Evolutionary conservation across 2,888 invertebrate genomes (phyloP).

Genomic region (Pandemis heparana): DNA sequence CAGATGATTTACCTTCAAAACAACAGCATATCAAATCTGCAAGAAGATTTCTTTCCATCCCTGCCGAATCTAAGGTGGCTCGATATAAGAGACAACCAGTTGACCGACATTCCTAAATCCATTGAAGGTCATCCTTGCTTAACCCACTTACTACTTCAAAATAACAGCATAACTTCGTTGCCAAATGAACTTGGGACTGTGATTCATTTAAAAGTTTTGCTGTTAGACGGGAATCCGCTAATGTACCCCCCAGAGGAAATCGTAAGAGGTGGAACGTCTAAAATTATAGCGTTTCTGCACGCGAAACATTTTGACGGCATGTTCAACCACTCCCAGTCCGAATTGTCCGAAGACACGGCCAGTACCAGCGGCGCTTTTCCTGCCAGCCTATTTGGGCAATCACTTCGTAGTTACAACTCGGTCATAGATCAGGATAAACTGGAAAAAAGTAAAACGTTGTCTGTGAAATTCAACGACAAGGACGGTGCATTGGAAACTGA

Average conservation of each 20-base stretch:
- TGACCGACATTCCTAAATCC: constrained; percentile 83
- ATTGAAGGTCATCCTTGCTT: constrained; percentile 85
- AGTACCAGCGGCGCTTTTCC: constrained; percentile 49
- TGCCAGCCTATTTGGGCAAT: constrained; percentile 54
- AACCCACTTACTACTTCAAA: constrained; percentile 87
- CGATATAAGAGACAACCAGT: constrained; percentile 87
- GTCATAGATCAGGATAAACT: constrained; percentile 64
- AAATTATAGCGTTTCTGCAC: constrained; percentile 67
- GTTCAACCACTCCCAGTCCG: constrained; percentile 66
- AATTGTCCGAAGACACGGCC: constrained; percentile 58
- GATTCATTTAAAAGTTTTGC: constrained; percentile 86
- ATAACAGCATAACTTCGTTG: constrained; percentile 85
- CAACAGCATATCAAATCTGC: constrained; percentile 83
- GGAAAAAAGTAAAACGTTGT: constrained; percentile 57
- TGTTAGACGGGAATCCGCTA: constrained; percentile 87
- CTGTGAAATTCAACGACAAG: constrained; percentile 69
- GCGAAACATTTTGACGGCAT: constrained; percentile 65
- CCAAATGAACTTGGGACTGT: constrained; percentile 88
- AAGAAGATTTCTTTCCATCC: constrained; percentile 85
- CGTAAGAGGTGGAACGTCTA: constrained; percentile 79
- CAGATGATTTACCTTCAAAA: constrained; percentile 80
- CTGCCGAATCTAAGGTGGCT: constrained; percentile 87
- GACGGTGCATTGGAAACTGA: constrained; percentile 60
- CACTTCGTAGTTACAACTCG: constrained; percentile 70
- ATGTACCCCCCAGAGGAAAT: constrained; percentile 84